Base-by-base conservation (phyloP, 2,113 vertebrate genomes). In the Clarias gariepinus region DNA sequence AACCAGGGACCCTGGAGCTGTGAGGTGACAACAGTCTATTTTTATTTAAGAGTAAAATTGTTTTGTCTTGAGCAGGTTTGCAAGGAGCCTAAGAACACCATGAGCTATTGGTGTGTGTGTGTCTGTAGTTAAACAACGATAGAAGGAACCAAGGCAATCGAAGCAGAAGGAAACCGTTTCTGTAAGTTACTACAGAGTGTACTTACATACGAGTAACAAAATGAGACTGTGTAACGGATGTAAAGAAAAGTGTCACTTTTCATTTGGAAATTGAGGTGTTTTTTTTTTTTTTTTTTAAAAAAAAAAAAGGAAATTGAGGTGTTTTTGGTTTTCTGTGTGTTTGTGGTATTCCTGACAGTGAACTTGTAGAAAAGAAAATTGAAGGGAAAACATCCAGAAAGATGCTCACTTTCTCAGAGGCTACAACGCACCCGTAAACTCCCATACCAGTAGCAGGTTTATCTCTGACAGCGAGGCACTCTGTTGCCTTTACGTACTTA, bases 251-350 rank as follows among this genome's bases (percentile, higher is more conserved):
- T 21, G 33, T 52, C 33, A 47, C 18, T 82, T 7, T 63, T 30
- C 33, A 64, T 64, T 63, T 33, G 53, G 36, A 28, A 64, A 9
- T 85, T 19, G 81, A 60, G 21, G 78, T 64, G 86, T 4, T 87
- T 81, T 76, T 36, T n/a, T n/a, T n/a, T n/a, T n/a, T n/a, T n/a
- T n/a, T n/a, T n/a, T n/a, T n/a, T n/a, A n/a, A n/a, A n/a, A n/a
- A n/a, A n/a, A n/a, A n/a, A n/a, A n/a, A n/a, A n/a, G 53, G 36
- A 28, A 64, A 9, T 85, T 19, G 81, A 60, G 21, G 78, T 64
- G 86, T 4, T 87, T 81, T 76, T 36, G 33, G 80, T 33, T 36
- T 6, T 82, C 0, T 63, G 2, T 52, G 30, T 28, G 28, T 74
- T n/a, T 81, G 61, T 73, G 28, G 2, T 60, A 25, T 23, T 60